Evolutionary conservation across 1,140 invertebrate genomes (phyloP), one percentile per base, ranked within the genome.

Genomic region (Pseudoatta argentina): DNA sequence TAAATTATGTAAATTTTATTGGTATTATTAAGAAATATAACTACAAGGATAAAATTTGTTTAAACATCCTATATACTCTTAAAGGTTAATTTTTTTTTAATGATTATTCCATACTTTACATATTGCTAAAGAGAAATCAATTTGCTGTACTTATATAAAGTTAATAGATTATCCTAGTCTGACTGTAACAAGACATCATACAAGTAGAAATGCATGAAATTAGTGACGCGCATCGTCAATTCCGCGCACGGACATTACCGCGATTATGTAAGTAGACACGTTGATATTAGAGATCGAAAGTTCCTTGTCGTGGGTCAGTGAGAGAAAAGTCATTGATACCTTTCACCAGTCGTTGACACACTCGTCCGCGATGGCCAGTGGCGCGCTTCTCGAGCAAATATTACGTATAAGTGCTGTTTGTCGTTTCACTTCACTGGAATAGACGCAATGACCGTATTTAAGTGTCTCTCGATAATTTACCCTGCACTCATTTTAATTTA

Each of bases 251-350:
- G 59, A 48, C 14, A 10, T 57, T 78, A 34, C n/a, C 79, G 48
- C 21, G 77, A 79, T 89, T 91, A 88, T 55, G 69, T 83, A 89
- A 89, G 71, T 27, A 21, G 59, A 59, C 59, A 59, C 44, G 61
- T 82, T 69, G 86, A 83, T 77, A 72, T 66, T 88, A 86, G 88
- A 89, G 86, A 91, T 83, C 73, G 88, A 89, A 75, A 91, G 88
- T 89, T 88, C 73, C 86, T 89, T 88, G 89, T 86, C 81, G 86
- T 66, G 51, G 89, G 87, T 88, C 86, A 85, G 83, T 86, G 77
- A 86, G 63, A 88, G 78, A 90, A 91, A 91, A 91, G 69, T 59
- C 89, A 91, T 90, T 88, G 89, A 90, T 91, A 89, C 89, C 88
- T 91, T 91, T 91, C 89, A 91, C 89, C 78, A 86, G 83, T 44